Conservation (phyloP, 2,888 invertebrate genomes). For the Caenorhabditis afra region DNA sequence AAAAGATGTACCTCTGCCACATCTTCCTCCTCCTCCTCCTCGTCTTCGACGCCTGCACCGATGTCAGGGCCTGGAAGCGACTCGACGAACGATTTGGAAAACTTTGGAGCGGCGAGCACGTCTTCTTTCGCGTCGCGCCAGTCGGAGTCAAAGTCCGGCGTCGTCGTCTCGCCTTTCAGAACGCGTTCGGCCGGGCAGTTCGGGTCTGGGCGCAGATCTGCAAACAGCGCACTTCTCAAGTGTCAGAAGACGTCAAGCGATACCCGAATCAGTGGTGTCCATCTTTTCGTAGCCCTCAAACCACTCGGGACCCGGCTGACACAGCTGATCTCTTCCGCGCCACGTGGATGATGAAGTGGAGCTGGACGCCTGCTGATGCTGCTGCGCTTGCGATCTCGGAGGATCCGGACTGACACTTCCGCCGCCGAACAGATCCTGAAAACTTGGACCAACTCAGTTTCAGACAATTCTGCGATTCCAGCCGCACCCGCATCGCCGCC, state of each 20-base stretch:
- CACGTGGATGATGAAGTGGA: neutral
- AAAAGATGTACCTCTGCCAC: conserved; percentile 30
- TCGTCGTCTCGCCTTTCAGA: conserved; percentile 13
- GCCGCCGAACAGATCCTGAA: conserved; percentile 69
- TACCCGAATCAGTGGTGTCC: conserved; percentile 50
- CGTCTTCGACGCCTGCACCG: conserved; percentile 47
- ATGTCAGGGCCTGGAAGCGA: conserved; percentile 72
- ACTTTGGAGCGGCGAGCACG: conserved; percentile 12
- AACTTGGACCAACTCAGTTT: neutral
- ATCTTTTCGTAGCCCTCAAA: conserved; percentile 51
- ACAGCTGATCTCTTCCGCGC: too few species aligned
- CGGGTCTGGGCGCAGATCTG: conserved; percentile 58
- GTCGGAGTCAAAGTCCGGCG: conserved; percentile 41
- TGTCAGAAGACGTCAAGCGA: neutral
- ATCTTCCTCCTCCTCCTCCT: conserved; percentile 41
- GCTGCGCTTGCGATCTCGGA: neutral
- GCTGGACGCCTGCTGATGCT: neutral
- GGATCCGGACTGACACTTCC: neutral
- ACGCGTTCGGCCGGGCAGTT: conserved; percentile 57
- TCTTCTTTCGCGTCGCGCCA: conserved; percentile 47
- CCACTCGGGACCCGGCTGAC: conserved; percentile 58
- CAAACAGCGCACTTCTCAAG: conserved; percentile 11
- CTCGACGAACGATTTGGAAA: conserved; percentile 23
- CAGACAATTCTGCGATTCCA: neutral
- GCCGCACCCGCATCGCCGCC: conserved; percentile 64